Percentiles rank a stretch among this genome's conserved stretches.
Conservation (phyloP, 2,888 invertebrate species). For the Lasioglossum villosulum region DNA sequence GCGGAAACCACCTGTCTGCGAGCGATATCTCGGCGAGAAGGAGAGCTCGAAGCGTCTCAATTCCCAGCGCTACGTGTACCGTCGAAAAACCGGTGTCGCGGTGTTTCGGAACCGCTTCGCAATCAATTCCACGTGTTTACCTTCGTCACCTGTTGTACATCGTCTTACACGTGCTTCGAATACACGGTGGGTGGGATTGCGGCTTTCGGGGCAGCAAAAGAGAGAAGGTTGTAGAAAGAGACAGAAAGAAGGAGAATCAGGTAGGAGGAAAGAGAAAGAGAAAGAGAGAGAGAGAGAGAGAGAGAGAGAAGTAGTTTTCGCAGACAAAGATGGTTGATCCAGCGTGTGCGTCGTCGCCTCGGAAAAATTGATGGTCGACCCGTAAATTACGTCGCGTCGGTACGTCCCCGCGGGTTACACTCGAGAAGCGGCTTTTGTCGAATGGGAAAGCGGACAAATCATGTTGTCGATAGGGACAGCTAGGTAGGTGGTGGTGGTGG, state of each 20-base stretch:
- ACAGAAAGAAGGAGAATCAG: neutral
- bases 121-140: slow-evolving; percentile 47
- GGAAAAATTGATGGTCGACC: slow-evolving; percentile 44
- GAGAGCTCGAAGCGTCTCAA: neutral
- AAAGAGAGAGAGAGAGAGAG: neutral
- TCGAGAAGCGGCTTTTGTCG: slow-evolving; percentile 48
- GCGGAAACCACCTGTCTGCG: neutral
- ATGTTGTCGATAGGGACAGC: slow-evolving; percentile 63
- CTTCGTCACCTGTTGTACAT: slow-evolving; percentile 59
- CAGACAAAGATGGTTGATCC: slow-evolving; percentile 16
- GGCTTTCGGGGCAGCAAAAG: neutral
- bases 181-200: slow-evolving; percentile 10
- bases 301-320: neutral
- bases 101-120: slow-evolving; percentile 1
- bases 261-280: neutral
- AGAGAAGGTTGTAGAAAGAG: neutral
- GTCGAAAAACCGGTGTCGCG: neutral
- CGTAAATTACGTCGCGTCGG: slow-evolving; percentile 45
- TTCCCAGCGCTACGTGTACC: slow-evolving; percentile 16
- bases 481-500: neutral
- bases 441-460: slow-evolving; percentile 66
- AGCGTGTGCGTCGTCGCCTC: neutral
- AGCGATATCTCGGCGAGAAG: neutral
- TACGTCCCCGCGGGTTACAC: slow-evolving; percentile 45
- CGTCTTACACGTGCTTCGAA: slow-evolving; percentile 45